Evolutionary conservation across 2,797 vertebrate species (phyloP).

Genomic region (Poeciliopsis paucimaculata): DNA sequence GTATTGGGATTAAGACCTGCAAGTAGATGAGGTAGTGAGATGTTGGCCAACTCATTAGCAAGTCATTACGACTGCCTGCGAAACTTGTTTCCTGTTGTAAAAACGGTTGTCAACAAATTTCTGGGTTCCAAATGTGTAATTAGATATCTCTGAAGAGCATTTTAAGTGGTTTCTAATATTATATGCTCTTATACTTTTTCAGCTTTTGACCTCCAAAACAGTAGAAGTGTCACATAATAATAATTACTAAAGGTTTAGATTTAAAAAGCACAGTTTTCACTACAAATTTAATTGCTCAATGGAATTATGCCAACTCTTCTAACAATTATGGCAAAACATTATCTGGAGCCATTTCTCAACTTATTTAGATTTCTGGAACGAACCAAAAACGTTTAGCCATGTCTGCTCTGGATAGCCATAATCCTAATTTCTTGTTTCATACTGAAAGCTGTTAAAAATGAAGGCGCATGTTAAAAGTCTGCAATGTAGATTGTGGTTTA

Average conservation of each 20-base stretch:
- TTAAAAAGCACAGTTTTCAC: background rate
- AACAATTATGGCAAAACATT: background rate
- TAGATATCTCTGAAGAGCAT: background rate
- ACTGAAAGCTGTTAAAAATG: conserved; percentile 3
- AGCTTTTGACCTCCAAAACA: background rate
- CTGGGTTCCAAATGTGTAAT: background rate
- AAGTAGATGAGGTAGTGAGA: background rate
- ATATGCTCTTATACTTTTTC: background rate
- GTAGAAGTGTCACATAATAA: background rate
- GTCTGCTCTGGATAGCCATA: background rate
- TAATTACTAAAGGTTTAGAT: background rate
- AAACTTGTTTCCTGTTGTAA: background rate
- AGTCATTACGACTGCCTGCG: background rate
- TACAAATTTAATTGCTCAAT: background rate
- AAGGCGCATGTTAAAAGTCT: background rate
- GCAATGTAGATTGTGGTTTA: conserved; percentile 36
- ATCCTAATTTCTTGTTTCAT: background rate
- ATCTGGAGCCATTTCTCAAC: background rate
- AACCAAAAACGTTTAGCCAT: background rate
- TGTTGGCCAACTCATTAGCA: background rate
- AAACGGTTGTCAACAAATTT: background rate
- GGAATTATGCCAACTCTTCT: background rate
- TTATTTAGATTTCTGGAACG: background rate
- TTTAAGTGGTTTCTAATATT: background rate
- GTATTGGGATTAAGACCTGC: background rate